Evolutionary conservation across 2,888 invertebrate genomes (phyloP).

Genomic region (Gibbula magus): DNA sequence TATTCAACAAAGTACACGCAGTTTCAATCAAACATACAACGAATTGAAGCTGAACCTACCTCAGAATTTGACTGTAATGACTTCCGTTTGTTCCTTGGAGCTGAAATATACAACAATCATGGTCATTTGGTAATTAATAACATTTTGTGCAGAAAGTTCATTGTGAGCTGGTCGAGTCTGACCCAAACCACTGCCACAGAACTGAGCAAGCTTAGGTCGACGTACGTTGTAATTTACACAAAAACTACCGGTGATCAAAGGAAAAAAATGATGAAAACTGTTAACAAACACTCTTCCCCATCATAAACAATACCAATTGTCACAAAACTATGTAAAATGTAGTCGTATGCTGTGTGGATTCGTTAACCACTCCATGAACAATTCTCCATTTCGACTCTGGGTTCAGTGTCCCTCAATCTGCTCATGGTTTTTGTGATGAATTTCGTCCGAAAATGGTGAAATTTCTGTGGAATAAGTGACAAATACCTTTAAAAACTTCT

Average conservation of each 20-base stretch:
- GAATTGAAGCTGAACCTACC: constrained; percentile 40
- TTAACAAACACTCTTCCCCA: too few relatives aligned
- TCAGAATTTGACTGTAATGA: constrained; percentile 49
- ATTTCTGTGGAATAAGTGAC: constrained; percentile 26
- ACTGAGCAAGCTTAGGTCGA: too few relatives aligned
- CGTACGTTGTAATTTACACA: too few relatives aligned
- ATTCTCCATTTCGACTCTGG: background rate
- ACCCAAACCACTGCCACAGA: background rate
- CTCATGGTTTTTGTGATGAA: background rate
- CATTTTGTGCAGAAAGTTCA: constrained; percentile 11
- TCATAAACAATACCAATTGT: too few relatives aligned
- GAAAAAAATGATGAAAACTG: too few relatives aligned
- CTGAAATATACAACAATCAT: constrained; percentile 43
- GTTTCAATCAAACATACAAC: constrained; percentile 22
- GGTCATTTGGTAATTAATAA: background rate
- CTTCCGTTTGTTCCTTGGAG: constrained; percentile 54
- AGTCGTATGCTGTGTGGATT: background rate
- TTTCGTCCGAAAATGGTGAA: background rate
- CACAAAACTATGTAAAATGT: background rate
- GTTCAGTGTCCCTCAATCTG: background rate
- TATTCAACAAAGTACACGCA: constrained; percentile 16
- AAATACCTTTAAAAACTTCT: constrained; percentile 62
- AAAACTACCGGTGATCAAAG: too few relatives aligned
- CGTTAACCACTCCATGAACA: background rate
- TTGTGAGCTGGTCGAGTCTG: background rate